phyloP scores from a whole-genome alignment of 2,113 vertebrate genomes.

The cattle (Bos taurus) region DNA sequence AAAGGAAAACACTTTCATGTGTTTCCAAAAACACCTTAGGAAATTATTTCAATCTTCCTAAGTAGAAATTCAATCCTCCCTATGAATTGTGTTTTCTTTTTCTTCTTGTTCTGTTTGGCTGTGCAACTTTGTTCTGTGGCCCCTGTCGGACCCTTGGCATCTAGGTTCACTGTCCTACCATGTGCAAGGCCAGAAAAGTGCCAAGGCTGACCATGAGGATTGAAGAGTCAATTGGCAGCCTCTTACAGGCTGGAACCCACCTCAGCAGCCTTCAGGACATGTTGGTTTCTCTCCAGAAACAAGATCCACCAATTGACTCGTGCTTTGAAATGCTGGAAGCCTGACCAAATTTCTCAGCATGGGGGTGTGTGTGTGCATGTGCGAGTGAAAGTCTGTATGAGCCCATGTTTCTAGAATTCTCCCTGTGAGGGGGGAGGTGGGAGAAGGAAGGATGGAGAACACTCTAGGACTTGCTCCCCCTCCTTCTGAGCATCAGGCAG shows the following conservation, averaged over 20 bases:
- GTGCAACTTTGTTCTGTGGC: background rate
- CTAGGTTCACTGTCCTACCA: background rate
- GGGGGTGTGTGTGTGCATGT: accelerated
- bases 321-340: background rate
- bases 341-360: background rate
- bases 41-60: background rate
- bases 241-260: background rate
- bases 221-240: background rate
- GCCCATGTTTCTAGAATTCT: background rate
- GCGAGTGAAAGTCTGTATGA: background rate
- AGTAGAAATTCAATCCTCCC: background rate
- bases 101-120: background rate
- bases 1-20: background rate
- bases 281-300: background rate
- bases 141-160: background rate
- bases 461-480: accelerated
- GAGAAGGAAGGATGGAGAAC: accelerated
- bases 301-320: background rate
- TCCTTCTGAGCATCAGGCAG: background rate
- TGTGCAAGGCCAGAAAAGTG: background rate
- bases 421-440: background rate
- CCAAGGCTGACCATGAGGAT: background rate
- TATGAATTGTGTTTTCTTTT: background rate
- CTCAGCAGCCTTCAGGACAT: background rate
- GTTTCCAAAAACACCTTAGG: slow-evolving; percentile 22